Conservation (phyloP, 2,797 vertebrate species). For the Glossophaga mutica region DNA sequence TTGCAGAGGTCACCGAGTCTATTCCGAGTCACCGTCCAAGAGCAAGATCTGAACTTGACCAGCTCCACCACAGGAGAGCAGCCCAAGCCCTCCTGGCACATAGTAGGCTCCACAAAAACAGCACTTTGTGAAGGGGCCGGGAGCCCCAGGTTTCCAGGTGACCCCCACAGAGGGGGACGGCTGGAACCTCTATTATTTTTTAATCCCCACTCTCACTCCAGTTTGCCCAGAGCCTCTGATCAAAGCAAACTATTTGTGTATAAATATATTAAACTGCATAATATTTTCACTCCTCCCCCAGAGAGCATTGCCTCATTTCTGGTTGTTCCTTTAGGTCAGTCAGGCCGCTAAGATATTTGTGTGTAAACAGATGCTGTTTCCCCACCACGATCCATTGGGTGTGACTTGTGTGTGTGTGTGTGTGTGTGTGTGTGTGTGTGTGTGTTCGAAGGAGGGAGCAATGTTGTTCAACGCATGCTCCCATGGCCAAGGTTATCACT, state of each 20-base stretch:
- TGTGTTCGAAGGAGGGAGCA: background rate
- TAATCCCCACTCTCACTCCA: background rate
- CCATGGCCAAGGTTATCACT: background rate
- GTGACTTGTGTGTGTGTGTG: background rate
- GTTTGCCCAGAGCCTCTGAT: constrained; percentile 26
- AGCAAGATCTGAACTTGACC: too few relatives aligned
- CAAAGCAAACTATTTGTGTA: background rate
- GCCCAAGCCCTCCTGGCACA: background rate
- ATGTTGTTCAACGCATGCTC: background rate
- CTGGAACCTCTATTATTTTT: background rate
- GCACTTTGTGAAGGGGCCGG: background rate
- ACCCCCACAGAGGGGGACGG: background rate
- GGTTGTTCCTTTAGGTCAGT: constrained; percentile 55
- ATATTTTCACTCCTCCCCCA: constrained; percentile 64
- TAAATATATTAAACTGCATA: constrained; percentile 42
- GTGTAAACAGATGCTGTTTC: constrained; percentile 74
- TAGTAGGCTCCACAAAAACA: background rate
- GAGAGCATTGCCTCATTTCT: constrained; percentile 66
- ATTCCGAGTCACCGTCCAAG: background rate
- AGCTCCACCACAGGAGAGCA: background rate
- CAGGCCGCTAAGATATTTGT: constrained; percentile 65
- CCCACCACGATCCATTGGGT: background rate
- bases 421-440: background rate
- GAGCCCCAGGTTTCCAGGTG: background rate
- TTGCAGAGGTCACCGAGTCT: background rate